Percentiles rank a stretch among this genome's conserved stretches.
Evolutionary conservation across 2,797 vertebrate species (phyloP).

Genomic region (Catamblyrhynchus diadema): DNA sequence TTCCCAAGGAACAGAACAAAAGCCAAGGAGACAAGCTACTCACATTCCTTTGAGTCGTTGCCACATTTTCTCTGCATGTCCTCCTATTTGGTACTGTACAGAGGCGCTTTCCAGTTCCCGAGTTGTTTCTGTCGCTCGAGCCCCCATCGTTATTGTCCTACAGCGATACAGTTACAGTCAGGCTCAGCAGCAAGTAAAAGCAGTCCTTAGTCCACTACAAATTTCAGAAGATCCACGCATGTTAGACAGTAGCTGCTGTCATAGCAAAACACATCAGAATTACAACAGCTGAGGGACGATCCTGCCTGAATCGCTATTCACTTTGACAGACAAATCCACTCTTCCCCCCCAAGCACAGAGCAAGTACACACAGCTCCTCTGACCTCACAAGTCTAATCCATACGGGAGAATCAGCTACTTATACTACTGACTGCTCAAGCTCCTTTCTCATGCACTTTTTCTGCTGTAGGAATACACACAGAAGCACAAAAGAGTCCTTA

Average conservation of each 20-base stretch:
- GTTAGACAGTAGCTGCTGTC: constrained; percentile 64
- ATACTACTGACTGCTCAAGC: constrained; percentile 61
- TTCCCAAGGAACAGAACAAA: constrained; percentile 23
- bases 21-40: constrained; percentile 72
- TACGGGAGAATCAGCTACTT: constrained; percentile 67
- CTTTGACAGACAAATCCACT: constrained; percentile 66
- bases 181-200: constrained; percentile 67
- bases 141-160: constrained; percentile 80
- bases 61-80: constrained; percentile 88
- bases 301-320: constrained; percentile 62
- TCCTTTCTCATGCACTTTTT: constrained; percentile 70
- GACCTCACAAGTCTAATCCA: constrained; percentile 71
- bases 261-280: constrained; percentile 67
- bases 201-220: constrained; percentile 74
- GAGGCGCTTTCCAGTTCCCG: constrained; percentile 79
- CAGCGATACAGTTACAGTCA: constrained; percentile 71
- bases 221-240: constrained; percentile 57
- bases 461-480: constrained; percentile 48
- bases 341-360: constrained; percentile 42
- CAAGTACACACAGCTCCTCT: constrained; percentile 71
- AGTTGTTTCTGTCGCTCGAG: constrained; percentile 74
- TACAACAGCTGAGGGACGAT: constrained; percentile 58
- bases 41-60: constrained; percentile 88
- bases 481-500: constrained; percentile 71
- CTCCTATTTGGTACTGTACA: constrained; percentile 81